These are phyloP conservation scores for Pyrocoelia pectoralis DNA, from an alignment of 2,888 invertebrate genomes.

Conservation along the genomic window DNA sequence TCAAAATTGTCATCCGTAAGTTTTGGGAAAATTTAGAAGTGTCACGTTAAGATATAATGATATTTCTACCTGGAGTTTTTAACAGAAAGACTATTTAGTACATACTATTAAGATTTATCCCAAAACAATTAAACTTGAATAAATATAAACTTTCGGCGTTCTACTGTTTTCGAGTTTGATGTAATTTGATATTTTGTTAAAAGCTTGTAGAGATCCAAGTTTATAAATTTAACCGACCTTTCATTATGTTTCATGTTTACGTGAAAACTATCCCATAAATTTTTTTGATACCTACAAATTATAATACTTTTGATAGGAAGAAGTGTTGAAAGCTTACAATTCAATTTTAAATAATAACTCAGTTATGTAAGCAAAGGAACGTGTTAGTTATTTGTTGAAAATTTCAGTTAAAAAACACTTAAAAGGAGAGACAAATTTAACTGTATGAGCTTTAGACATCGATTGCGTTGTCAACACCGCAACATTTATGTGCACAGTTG, in stretches of 20 bases:
- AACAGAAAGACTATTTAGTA: no score
- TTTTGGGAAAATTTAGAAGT: constrained; percentile 1
- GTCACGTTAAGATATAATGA: neutral
- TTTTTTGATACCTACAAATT: neutral
- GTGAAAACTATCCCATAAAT: neutral
- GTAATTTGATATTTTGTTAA: constrained; percentile 35
- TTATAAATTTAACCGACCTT: constrained; percentile 20
- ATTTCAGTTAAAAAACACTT: no score
- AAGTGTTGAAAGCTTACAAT: constrained; percentile 5
- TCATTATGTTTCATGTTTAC: constrained; percentile 5
- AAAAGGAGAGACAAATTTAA: no score
- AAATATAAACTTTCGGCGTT: constrained; percentile 23
- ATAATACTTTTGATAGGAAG: neutral
- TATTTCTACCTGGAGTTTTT: constrained; percentile 6
- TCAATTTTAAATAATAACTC: neutral
- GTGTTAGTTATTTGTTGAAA: no score
- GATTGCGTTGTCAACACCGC: no score
- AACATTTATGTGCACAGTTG: no score
- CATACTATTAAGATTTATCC: constrained; percentile 26
- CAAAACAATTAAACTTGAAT: constrained; percentile 21
- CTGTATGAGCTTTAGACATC: no score
- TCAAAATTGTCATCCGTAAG: constrained; percentile 18
- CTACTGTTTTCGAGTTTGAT: constrained; percentile 18
- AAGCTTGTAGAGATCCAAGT: constrained; percentile 30
- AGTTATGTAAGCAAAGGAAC: no score